A percentile compares a stretch with the other conserved stretches of the same genome.
Evolutionary conservation across 2,797 vertebrate species (phyloP).

Genomic region (Protonibea diacanthus): DNA sequence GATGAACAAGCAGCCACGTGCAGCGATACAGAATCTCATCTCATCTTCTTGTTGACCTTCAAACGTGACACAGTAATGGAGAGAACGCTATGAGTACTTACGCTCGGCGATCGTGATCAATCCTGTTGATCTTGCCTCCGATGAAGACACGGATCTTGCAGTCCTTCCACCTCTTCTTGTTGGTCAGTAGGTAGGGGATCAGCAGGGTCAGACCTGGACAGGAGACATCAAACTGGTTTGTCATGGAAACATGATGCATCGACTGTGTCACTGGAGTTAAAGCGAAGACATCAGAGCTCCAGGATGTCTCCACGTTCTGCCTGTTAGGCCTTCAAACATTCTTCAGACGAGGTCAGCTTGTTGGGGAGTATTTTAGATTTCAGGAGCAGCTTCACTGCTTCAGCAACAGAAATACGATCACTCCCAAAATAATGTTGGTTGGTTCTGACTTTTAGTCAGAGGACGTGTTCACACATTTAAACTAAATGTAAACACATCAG

Average conservation of each 20-base stretch:
- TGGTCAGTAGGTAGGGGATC: conserved; percentile 97
- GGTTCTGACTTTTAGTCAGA: not conserved
- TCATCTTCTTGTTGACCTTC: not conserved
- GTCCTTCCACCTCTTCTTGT: conserved; percentile 98
- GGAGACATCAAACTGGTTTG: not conserved
- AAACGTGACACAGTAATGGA: not conserved
- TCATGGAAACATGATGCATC: not conserved
- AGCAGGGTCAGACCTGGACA: conserved; percentile 92
- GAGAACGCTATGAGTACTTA: conserved; percentile 78
- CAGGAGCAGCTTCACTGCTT: not conserved
- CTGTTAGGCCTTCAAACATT: too few species aligned
- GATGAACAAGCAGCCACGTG: too few species aligned
- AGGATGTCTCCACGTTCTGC: too few species aligned
- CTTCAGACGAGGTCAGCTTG: too few species aligned
- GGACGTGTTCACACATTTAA: not conserved
- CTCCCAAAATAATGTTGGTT: not conserved
- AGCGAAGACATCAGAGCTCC: not conserved
- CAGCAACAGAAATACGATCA: not conserved
- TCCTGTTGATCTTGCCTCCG: conserved; percentile 98
- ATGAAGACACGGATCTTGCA: conserved; percentile 99
- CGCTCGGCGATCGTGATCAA: conserved; percentile 98
- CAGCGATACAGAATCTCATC: not conserved
- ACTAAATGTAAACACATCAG: not conserved
- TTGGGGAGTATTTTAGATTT: too few species aligned
- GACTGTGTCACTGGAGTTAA: not conserved